These are phyloP conservation scores for Pseudorhombus dupliciocellatus DNA, from an alignment of 2,113 vertebrate genomes.

Conservation along the genomic window DNA sequence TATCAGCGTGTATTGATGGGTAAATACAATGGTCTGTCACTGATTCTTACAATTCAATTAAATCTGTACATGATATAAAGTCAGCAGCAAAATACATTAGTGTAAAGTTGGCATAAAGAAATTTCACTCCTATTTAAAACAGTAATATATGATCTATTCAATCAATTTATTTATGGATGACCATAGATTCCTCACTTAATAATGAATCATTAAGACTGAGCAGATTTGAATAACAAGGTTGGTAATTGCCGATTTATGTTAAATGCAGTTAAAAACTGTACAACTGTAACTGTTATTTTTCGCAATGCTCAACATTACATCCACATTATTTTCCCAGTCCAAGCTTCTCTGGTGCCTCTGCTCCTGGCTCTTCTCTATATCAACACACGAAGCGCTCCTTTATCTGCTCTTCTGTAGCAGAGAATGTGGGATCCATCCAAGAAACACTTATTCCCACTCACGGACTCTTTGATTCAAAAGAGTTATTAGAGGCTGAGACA, in stretches of 20 bases:
- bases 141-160: too few species aligned
- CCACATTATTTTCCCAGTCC: constrained; percentile 3
- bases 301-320: not conserved
- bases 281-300: not conserved
- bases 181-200: not conserved
- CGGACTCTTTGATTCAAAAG: constrained; percentile 55
- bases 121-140: too few species aligned
- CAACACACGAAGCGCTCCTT: constrained; percentile 28
- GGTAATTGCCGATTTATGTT: not conserved
- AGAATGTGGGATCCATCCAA: constrained; percentile 59
- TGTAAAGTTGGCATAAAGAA: too few species aligned
- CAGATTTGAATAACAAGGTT: not conserved
- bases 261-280: not conserved
- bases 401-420: constrained; percentile 56
- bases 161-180: too few species aligned
- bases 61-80: not conserved
- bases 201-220: not conserved
- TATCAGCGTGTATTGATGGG: constrained; percentile 8
- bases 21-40: not conserved
- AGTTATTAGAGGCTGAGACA: constrained; percentile 40
- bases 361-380: constrained; percentile 33
- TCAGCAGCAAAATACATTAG: too few species aligned
- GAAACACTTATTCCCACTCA: constrained; percentile 67
- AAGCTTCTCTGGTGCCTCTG: constrained; percentile 28
- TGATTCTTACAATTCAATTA: not conserved